Conservation (phyloP, 2,797 vertebrate species). For the Eleutherodactylus coqui region DNA sequence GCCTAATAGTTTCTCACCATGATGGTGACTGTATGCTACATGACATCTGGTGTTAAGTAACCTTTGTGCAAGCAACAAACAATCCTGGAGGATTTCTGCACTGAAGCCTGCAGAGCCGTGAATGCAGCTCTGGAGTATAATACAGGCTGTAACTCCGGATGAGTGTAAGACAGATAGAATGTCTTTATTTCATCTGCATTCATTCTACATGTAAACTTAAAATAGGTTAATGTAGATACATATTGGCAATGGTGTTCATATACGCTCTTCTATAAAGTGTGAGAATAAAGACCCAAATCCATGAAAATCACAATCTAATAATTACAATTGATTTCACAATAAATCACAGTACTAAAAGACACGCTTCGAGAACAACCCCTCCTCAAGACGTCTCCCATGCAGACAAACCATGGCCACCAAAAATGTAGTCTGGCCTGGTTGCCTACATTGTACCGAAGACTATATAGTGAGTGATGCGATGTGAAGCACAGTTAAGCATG, state of each 20-base stretch:
- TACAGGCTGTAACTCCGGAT: too few species aligned
- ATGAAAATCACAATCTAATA: background rate
- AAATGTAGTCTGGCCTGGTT: background rate
- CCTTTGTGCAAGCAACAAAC: too few species aligned
- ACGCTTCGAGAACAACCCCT: too few species aligned
- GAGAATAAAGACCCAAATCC: background rate
- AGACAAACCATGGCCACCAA: background rate
- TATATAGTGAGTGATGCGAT: background rate
- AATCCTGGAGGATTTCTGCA: too few species aligned
- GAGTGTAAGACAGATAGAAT: too few species aligned
- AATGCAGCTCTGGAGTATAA: too few species aligned
- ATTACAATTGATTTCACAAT: background rate
- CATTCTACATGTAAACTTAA: too few species aligned
- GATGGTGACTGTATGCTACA: too few species aligned
- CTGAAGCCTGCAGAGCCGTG: too few species aligned
- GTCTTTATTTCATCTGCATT: too few species aligned
- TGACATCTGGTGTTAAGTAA: too few species aligned
- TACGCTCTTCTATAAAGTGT: background rate
- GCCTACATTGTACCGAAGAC: background rate
- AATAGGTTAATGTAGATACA: background rate
- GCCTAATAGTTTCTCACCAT: too few species aligned
- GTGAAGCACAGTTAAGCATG: constrained; percentile 8
- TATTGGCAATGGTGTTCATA: background rate
- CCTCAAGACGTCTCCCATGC: background rate
- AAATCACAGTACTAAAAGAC: background rate